phyloP scores from a whole-genome alignment of 2,888 invertebrate genomes.

The Tineola bisselliella region DNA sequence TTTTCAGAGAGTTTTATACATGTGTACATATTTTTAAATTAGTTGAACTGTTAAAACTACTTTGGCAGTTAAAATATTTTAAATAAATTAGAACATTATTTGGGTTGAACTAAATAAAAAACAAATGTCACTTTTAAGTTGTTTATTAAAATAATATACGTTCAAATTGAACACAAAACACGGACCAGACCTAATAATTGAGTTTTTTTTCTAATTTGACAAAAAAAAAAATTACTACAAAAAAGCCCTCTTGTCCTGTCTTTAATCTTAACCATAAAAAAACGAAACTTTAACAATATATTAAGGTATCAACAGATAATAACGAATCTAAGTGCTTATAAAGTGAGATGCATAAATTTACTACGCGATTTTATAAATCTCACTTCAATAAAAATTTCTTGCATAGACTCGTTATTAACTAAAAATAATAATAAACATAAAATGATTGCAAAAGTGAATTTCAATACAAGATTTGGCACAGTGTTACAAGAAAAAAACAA shows the following conservation, averaged over 20 bases:
- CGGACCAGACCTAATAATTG: conserved; percentile 61
- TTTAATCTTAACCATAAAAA: conserved; percentile 66
- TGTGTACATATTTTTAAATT: too few species aligned
- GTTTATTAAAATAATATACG: conserved; percentile 69
- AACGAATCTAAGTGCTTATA: too few species aligned
- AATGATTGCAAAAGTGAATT: not conserved
- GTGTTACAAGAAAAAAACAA: not conserved
- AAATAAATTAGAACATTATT: too few species aligned
- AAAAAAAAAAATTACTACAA: conserved; percentile 24
- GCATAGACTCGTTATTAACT: too few species aligned
- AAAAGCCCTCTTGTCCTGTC: conserved; percentile 29
- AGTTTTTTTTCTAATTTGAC: conserved; percentile 59
- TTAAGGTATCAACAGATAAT: conserved; percentile 40
- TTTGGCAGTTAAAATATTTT: too few species aligned
- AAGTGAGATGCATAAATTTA: too few species aligned
- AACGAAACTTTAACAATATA: conserved; percentile 66
- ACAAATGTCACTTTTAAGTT: conserved; percentile 30
- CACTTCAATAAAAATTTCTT: too few species aligned
- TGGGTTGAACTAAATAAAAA: not conserved
- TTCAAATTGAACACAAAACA: conserved; percentile 65
- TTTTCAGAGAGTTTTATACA: too few species aligned
- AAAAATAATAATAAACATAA: not conserved
- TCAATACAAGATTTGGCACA: not conserved
- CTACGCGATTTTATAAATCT: too few species aligned
- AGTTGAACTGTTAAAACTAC: too few species aligned